Conservation (phyloP, 1,140 invertebrate genomes). For the Lepidotrigona ventralis region DNA sequence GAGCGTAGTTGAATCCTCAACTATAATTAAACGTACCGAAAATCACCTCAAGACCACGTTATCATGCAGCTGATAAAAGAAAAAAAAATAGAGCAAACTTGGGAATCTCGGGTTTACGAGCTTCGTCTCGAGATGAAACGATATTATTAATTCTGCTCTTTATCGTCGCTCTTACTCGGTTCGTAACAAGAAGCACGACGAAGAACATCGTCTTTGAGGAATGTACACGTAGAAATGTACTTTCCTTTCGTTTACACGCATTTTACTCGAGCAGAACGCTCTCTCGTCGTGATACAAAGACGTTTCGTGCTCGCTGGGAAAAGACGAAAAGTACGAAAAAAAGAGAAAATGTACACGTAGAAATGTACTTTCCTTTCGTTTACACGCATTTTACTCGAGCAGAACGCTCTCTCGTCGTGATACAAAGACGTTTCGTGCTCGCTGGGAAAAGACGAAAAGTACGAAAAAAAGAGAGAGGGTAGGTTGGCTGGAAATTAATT, state of each 20-base stretch:
- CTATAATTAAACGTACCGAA: too few species aligned
- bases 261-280: neutral
- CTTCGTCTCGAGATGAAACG: constrained; percentile 8
- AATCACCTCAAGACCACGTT: too few species aligned
- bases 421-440: neutral
- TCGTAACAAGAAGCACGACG: neutral
- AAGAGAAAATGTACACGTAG: neutral
- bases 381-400: neutral
- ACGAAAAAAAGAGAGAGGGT: neutral
- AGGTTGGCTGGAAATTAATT: constrained; percentile 7
- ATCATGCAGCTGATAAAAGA: neutral
- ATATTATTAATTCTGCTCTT: neutral
- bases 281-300: neutral
- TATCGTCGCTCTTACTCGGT: neutral
- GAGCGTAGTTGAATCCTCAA: too few species aligned
- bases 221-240: neutral
- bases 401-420: neutral
- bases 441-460: neutral
- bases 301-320: neutral
- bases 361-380: neutral
- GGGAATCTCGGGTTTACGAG: neutral
- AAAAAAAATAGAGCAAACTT: neutral
- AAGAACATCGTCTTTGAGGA: neutral
- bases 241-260: neutral
- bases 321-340: neutral